Conservation (phyloP, 2,797 vertebrate species). For the Carduelis carduelis region DNA sequence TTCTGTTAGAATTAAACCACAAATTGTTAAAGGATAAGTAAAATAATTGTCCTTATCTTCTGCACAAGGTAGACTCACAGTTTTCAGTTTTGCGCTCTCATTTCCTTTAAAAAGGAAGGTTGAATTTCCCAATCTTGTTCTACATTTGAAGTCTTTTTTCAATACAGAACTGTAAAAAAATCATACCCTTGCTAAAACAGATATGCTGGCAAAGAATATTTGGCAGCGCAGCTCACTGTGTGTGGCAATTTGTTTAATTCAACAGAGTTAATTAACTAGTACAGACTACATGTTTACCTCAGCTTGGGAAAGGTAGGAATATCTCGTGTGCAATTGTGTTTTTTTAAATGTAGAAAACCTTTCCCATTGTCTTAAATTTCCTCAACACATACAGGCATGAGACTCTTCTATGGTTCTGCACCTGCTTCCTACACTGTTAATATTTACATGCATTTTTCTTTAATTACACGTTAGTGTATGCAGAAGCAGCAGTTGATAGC, state of each 20-base stretch:
- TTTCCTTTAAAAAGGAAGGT: neutral
- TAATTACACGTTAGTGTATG: rapidly evolving
- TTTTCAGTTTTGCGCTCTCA: neutral
- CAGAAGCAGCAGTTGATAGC: neutral
- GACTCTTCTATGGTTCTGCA: neutral
- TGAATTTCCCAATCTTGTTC: neutral
- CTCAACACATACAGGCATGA: neutral
- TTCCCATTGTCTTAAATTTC: neutral
- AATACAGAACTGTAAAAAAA: neutral
- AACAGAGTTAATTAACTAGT: neutral
- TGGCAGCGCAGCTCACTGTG: neutral
- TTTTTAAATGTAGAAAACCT: neutral
- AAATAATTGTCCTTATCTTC: neutral
- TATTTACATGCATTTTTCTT: neutral
- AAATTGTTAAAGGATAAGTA: neutral
- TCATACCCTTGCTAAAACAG: neutral
- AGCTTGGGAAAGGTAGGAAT: neutral
- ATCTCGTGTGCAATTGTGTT: rapidly evolving
- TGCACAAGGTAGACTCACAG: neutral
- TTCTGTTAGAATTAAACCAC: neutral
- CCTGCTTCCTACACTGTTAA: neutral
- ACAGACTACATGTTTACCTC: neutral
- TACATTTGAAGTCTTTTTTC: neutral
- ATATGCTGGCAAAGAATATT: neutral
- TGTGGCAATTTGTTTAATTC: neutral